Percentiles rank a stretch among this genome's conserved stretches.
Evolutionary conservation across 1,140 invertebrate species (phyloP).

Genomic region (Macrobrachium rosenbergii): DNA sequence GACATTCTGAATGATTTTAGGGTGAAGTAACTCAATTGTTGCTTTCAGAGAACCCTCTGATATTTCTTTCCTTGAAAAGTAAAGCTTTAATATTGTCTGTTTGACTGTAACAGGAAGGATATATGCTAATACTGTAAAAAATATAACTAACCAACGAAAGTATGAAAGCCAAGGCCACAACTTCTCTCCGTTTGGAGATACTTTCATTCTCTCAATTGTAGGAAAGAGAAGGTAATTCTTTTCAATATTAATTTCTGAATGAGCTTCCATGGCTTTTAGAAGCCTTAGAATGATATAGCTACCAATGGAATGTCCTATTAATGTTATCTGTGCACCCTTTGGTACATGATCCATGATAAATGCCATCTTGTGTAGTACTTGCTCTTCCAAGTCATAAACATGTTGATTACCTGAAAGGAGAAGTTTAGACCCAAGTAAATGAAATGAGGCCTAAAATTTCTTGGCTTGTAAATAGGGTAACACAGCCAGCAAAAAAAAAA

Average conservation of each 20-base stretch:
- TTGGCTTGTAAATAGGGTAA: too few species aligned
- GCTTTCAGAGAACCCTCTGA: slow-evolving; percentile 1
- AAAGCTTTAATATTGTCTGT: not conserved
- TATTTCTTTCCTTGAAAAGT: slow-evolving; percentile 9
- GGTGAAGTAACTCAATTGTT: slow-evolving; percentile 31
- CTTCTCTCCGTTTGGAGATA: slow-evolving; percentile 19
- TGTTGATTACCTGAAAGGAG: slow-evolving; percentile 22
- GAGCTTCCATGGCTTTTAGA: slow-evolving; percentile 33
- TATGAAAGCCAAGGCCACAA: slow-evolving; percentile 38
- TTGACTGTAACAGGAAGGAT: slow-evolving; percentile 16
- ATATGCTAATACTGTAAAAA: not conserved
- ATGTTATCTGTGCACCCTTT: slow-evolving; percentile 14
- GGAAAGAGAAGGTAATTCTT: slow-evolving; percentile 41
- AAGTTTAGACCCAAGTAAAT: not conserved
- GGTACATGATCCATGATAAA: slow-evolving; percentile 38
- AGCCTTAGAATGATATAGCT: slow-evolving; percentile 38
- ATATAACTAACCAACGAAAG: slow-evolving; percentile 34
- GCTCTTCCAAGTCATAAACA: slow-evolving; percentile 37
- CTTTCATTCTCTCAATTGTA: slow-evolving; percentile 44
- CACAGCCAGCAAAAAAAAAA: too few species aligned
- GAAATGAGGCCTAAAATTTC: too few species aligned
- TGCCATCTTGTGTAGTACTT: slow-evolving; percentile 36
- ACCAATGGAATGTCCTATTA: slow-evolving; percentile 51
- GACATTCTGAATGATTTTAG: slow-evolving; percentile 44
- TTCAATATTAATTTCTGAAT: slow-evolving; percentile 1